phyloP scores from a whole-genome alignment of 2,888 invertebrate species.

The Caenorhabditis sulstoni region DNA sequence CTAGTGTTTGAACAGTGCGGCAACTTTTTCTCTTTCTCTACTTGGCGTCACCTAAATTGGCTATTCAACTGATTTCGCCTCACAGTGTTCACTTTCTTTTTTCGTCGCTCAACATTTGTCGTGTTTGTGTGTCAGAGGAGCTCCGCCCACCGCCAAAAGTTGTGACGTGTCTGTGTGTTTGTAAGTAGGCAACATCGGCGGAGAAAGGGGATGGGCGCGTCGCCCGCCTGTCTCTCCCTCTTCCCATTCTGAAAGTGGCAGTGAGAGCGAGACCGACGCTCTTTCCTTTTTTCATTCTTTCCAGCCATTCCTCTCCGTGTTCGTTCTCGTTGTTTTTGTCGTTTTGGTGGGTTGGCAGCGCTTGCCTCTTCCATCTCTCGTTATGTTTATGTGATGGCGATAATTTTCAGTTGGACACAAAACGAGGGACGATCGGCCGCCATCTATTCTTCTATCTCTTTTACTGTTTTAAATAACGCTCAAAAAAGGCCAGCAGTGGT shows the following conservation, averaged over 20 bases:
- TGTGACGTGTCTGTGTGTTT: constrained; percentile 33
- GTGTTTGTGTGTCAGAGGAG: no score
- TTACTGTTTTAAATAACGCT: constrained; percentile 1
- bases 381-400: constrained; percentile 37
- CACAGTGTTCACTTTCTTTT: constrained; percentile 11
- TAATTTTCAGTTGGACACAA: constrained; percentile 41
- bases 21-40: constrained; percentile 26
- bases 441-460: constrained; percentile 40
- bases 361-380: constrained; percentile 17
- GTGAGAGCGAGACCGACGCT: constrained; percentile 11
- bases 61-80: constrained; percentile 9
- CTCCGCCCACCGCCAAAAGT: constrained; percentile 5
- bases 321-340: constrained; percentile 28
- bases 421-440: constrained; percentile 20
- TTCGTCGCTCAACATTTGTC: background rate
- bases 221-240: constrained; percentile 21
- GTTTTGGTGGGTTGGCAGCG: constrained; percentile 5
- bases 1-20: constrained; percentile 57
- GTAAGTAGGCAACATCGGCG: constrained; percentile 16
- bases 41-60: constrained; percentile 47
- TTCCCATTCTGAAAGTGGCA: constrained; percentile 39
- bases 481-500: no score
- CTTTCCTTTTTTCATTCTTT: constrained; percentile 18
- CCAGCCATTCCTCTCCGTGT: constrained; percentile 28
- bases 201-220: constrained; percentile 12